A percentile compares a stretch with the other conserved stretches of the same genome.
Evolutionary conservation across 30 jellyfish, hydroid and myxozoan genomes (phyloP).

Genomic region (Cassiopea andromeda): DNA sequence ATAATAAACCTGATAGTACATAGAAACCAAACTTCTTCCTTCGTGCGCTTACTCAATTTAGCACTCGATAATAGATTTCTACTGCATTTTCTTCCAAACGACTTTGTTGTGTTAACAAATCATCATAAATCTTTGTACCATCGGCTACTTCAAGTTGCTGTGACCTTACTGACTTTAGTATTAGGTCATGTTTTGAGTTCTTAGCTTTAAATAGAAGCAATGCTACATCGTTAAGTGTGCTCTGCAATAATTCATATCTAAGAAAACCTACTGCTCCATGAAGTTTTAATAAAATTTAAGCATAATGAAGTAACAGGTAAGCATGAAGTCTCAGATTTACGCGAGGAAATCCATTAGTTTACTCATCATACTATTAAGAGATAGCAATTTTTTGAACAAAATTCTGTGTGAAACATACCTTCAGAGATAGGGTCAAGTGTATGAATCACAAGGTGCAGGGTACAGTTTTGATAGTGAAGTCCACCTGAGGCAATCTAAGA

Average conservation of each 20-base stretch:
- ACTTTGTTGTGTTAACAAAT: too few relatives aligned
- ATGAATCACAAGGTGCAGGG: constrained; percentile 87
- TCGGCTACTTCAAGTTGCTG: too few relatives aligned
- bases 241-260: too few relatives aligned
- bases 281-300: too few relatives aligned
- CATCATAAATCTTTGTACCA: too few relatives aligned
- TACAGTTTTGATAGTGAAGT: constrained; percentile 66
- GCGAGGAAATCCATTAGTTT: not conserved
- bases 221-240: too few relatives aligned
- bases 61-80: too few relatives aligned
- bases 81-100: too few relatives aligned
- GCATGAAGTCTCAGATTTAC: not conserved
- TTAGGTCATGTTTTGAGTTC: too few relatives aligned
- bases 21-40: not conserved
- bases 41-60: not conserved
- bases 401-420: constrained; percentile 43
- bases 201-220: too few relatives aligned
- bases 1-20: not conserved
- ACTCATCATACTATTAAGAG: not conserved
- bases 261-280: too few relatives aligned
- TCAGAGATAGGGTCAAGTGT: constrained; percentile 90
- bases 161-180: too few relatives aligned
- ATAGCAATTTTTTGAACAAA: not conserved
- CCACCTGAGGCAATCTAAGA: constrained; percentile 55
- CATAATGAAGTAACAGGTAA: not conserved